These are phyloP conservation scores for Conus ventricosus DNA, from an alignment of 1,140 invertebrate species.

Conservation along the genomic window DNA sequence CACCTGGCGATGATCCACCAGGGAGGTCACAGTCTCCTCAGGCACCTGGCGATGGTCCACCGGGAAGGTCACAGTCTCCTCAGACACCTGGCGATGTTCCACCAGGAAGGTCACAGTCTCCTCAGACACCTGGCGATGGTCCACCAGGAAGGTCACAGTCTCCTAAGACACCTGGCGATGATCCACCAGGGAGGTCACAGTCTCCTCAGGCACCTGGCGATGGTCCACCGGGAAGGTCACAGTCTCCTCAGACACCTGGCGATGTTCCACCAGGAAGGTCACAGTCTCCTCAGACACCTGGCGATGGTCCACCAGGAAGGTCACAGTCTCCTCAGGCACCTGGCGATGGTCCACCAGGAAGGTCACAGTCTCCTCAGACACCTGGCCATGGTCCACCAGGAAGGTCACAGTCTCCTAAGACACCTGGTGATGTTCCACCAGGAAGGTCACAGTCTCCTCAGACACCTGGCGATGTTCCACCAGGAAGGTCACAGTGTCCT, in stretches of 20 bases:
- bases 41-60: constrained; percentile 36
- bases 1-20: constrained; percentile 39
- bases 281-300: constrained; percentile 34
- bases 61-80: constrained; percentile 24
- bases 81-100: constrained; percentile 39
- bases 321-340: constrained; percentile 34
- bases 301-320: constrained; percentile 39
- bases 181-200: constrained; percentile 36
- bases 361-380: constrained; percentile 32
- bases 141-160: constrained; percentile 23
- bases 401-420: constrained; percentile 28
- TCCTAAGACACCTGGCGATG: constrained; percentile 35
- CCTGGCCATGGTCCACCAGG: constrained; percentile 37
- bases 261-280: constrained; percentile 40
- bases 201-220: constrained; percentile 35
- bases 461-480: constrained; percentile 36
- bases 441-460: constrained; percentile 33
- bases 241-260: constrained; percentile 33
- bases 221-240: constrained; percentile 33
- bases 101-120: constrained; percentile 19
- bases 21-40: constrained; percentile 33
- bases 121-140: constrained; percentile 39
- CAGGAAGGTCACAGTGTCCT: constrained; percentile 23
- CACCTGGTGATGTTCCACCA: constrained; percentile 39
- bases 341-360: constrained; percentile 38